Evolutionary conservation across 2,797 vertebrate genomes (phyloP), one percentile per base, ranked within the genome.

Genomic region (Tokudaia tokunoshimensis): DNA sequence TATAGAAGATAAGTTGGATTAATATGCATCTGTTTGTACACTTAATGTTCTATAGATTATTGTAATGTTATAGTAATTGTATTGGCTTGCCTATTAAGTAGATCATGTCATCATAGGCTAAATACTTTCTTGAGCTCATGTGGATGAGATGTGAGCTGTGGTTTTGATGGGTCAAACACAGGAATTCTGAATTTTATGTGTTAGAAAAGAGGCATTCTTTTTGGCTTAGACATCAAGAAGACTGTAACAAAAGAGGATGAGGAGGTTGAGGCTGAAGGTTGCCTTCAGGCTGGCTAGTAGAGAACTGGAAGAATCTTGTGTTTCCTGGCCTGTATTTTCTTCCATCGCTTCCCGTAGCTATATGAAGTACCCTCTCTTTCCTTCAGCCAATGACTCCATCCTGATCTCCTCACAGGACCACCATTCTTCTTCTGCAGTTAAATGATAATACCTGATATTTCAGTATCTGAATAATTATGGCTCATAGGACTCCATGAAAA

Each of bases 61-160:
- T 67, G 82, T 61, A 50, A 91, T 80, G 72, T 76, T 96, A 92
- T 94, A 94, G 19, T 44, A 47, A 34, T 22, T 93, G 4, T 37
- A 44, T 92, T 41, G 79, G 22, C 34, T 72, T 89, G 86, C 19
- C 34, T 88, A 57, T 89, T 78, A 65, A 3, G 7, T 88, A 78
- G 75, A 41, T 17, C 26, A 52, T 13, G n/a, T 67, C 4, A 87
- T 47, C 2, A 76, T 93, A 78, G 79, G 29, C 70, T 92, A 76
- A 94, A 67, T 94, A 87, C 29, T n/a, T 6, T 61, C 5, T 14
- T 26, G 41, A 6, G 9, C 67, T 78, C 6, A 12, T 7, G 3
- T 84, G 52, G 26, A 61, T 29, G 44, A 92, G 70, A 15, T 61
- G 70, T 37, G 34, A 87, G 15, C 29, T 9, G 17, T 65, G 34